These are phyloP conservation scores for Noturus placidus DNA, from an alignment of 2,113 vertebrate genomes.

Conservation along the genomic window DNA sequence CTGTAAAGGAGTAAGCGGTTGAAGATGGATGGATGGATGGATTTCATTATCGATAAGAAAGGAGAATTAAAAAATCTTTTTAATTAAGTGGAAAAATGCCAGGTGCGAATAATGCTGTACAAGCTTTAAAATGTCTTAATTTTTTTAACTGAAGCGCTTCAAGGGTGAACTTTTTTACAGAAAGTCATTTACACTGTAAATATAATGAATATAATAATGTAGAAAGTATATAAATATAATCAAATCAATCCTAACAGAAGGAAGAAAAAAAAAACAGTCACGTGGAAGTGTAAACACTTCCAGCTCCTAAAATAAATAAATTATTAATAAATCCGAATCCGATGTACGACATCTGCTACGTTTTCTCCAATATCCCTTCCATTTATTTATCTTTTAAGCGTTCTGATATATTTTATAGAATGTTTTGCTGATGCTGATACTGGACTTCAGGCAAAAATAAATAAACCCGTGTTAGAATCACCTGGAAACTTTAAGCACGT, in stretches of 20 bases:
- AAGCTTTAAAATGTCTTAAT: neutral
- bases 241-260: neutral
- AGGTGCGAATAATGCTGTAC: no score
- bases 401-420: neutral
- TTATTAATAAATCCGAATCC: neutral
- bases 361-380: neutral
- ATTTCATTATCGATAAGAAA: no score
- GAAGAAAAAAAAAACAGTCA: neutral
- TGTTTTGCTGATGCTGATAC: neutral
- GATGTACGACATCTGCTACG: neutral
- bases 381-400: neutral
- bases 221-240: neutral
- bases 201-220: neutral
- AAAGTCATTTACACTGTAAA: neutral
- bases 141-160: neutral
- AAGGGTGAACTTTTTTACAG: neutral
- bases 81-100: no score
- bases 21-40: no score
- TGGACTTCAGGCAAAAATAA: neutral
- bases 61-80: no score
- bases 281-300: neutral
- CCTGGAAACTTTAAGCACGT: neutral
- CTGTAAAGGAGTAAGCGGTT: no score
- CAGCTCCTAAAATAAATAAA: neutral
- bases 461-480: neutral